A percentile compares a stretch with the other conserved stretches of the same genome.
Conservation (phyloP, 2,888 invertebrate genomes). For the Pristionchus arcanus region DNA sequence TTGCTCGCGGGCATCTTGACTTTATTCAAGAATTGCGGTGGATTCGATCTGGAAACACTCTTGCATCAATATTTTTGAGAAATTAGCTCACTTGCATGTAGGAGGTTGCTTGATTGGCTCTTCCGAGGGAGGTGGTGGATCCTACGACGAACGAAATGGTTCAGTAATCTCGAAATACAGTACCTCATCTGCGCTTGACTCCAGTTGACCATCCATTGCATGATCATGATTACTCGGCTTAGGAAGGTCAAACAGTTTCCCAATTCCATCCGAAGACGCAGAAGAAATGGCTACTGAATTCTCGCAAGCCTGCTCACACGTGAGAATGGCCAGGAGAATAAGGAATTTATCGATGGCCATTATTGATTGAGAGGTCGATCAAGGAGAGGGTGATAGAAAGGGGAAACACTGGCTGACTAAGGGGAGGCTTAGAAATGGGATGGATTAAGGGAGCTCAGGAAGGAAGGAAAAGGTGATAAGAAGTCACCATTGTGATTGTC, state of each 20-base stretch:
- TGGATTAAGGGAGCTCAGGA: constrained; percentile 7
- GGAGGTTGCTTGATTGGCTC: background rate
- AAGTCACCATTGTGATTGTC: constrained; percentile 9
- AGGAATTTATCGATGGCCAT: background rate
- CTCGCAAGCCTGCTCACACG: constrained; percentile 14
- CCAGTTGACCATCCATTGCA: background rate
- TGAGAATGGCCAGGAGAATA: constrained; percentile 2
- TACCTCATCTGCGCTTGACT: constrained; percentile 16
- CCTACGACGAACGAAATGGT: background rate
- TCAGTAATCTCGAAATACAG: background rate
- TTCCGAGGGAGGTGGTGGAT: background rate
- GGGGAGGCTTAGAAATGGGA: background rate
- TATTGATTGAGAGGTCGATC: background rate
- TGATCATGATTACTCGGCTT: background rate
- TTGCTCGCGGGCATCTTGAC: background rate
- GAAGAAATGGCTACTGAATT: background rate
- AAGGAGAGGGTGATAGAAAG: background rate
- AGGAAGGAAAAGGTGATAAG: background rate
- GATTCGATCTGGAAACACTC: background rate
- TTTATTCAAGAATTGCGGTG: background rate
- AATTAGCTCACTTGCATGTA: background rate
- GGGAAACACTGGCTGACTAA: background rate
- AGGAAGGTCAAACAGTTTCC: background rate
- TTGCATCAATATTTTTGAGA: background rate
- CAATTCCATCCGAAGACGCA: background rate